A percentile compares a stretch with the other conserved stretches of the same genome.
These are phyloP conservation scores for Spea bombifrons DNA, from an alignment of 2,113 vertebrate species.

Conservation along the genomic window DNA sequence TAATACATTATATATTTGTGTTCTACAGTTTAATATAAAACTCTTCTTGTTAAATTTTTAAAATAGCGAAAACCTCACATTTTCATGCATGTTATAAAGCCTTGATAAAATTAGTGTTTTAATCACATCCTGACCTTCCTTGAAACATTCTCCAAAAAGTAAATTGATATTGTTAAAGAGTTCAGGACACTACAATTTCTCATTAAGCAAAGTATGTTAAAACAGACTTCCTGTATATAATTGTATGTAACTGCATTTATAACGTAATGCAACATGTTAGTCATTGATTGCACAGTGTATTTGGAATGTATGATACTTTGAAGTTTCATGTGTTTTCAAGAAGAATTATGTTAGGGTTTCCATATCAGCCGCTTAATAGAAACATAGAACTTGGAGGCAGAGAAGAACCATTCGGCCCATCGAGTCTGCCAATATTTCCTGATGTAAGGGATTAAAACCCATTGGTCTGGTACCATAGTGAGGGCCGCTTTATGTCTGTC, in stretches of 20 bases:
- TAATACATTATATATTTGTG: no score
- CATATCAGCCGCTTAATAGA: no score
- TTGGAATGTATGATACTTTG: not conserved
- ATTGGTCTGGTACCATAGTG: no score
- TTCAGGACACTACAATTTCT: not conserved
- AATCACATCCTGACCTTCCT: not conserved
- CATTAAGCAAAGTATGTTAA: not conserved
- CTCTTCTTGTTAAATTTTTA: no score
- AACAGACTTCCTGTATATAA: not conserved
- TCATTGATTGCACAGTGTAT: not conserved
- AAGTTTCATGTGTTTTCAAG: not conserved
- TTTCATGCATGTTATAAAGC: no score
- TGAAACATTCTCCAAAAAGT: not conserved
- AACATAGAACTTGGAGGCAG: no score
- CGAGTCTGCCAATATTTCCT: no score
- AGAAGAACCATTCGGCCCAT: no score
- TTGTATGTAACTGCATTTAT: not conserved
- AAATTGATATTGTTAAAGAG: constrained; percentile 1
- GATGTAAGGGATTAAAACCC: no score
- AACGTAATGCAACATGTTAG: constrained; percentile 2
- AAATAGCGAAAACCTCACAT: no score
- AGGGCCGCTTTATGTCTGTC: no score
- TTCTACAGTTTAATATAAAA: no score
- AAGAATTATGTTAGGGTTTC: not conserved
- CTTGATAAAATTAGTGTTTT: not conserved